These are phyloP conservation scores for Crotalus viridis DNA, from an alignment of 2,113 vertebrate species.

Conservation along the genomic window DNA sequence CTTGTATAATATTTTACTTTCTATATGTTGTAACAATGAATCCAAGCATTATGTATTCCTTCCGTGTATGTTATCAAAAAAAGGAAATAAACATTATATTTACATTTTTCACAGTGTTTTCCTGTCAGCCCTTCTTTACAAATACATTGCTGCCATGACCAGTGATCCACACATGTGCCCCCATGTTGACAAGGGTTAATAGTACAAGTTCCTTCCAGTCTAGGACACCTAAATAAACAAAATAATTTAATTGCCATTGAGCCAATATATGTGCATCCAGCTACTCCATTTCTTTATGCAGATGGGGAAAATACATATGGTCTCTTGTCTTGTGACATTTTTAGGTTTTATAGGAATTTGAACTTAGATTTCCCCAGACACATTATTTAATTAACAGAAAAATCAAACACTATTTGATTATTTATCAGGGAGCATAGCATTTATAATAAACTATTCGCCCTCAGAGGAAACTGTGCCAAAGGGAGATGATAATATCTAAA, in stretches of 20 bases:
- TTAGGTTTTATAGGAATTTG: background rate
- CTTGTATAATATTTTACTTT: background rate
- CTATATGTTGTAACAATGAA: background rate
- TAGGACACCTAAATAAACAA: slow-evolving; percentile 83
- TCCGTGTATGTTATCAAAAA: background rate
- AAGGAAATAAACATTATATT: slow-evolving; percentile 18
- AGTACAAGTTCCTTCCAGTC: slow-evolving; percentile 87
- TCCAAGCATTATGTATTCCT: background rate
- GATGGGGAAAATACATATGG: background rate
- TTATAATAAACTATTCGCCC: background rate
- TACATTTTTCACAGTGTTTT: slow-evolving; percentile 93
- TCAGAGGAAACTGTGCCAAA: background rate
- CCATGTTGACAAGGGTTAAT: slow-evolving; percentile 87
- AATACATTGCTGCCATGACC: slow-evolving; percentile 95
- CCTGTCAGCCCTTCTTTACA: slow-evolving; percentile 90
- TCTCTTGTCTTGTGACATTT: background rate
- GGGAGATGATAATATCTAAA: background rate
- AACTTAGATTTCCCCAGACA: background rate
- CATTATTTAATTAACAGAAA: background rate
- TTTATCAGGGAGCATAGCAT: background rate
- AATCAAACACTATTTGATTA: background rate
- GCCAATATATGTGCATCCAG: background rate
- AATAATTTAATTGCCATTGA: background rate
- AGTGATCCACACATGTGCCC: slow-evolving; percentile 88
- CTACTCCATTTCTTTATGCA: background rate